These are phyloP conservation scores for Pavo muticus DNA, from an alignment of 2,113 vertebrate genomes.

Conservation along the genomic window DNA sequence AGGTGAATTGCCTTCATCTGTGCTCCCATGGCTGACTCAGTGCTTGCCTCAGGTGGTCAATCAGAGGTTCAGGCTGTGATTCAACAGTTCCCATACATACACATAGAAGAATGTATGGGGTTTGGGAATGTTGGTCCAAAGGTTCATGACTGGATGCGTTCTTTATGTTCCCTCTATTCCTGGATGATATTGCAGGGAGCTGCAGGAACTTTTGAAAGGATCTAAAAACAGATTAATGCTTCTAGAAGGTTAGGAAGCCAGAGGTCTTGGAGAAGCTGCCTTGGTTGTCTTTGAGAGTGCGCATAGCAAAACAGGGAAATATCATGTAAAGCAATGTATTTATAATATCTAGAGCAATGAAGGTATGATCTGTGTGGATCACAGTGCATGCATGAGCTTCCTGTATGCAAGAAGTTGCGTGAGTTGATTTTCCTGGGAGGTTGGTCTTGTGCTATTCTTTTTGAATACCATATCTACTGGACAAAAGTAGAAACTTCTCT, in stretches of 20 bases:
- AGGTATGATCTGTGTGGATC: background rate
- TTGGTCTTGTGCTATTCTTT: background rate
- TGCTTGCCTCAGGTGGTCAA: too few species aligned
- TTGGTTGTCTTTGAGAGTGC: background rate
- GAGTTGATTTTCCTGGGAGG: background rate
- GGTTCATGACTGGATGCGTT: background rate
- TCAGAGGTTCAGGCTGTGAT: too few species aligned
- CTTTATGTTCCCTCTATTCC: background rate
- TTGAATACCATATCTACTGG: background rate
- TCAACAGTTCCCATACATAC: too few species aligned
- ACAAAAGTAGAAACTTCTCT: background rate
- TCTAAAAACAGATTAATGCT: background rate
- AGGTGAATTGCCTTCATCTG: too few species aligned
- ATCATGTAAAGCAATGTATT: background rate
- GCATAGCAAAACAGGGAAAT: background rate
- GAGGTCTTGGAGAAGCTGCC: background rate
- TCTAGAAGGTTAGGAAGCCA: background rate
- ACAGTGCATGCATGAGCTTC: background rate
- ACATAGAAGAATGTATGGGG: background rate
- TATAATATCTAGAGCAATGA: background rate
- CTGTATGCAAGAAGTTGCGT: rapidly evolving
- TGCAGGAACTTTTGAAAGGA: background rate
- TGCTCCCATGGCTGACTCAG: too few species aligned
- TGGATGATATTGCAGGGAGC: background rate
- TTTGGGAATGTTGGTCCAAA: background rate